phyloP scores from a whole-genome alignment of 1,140 invertebrate genomes.

The Tachypleus tridentatus region DNA sequence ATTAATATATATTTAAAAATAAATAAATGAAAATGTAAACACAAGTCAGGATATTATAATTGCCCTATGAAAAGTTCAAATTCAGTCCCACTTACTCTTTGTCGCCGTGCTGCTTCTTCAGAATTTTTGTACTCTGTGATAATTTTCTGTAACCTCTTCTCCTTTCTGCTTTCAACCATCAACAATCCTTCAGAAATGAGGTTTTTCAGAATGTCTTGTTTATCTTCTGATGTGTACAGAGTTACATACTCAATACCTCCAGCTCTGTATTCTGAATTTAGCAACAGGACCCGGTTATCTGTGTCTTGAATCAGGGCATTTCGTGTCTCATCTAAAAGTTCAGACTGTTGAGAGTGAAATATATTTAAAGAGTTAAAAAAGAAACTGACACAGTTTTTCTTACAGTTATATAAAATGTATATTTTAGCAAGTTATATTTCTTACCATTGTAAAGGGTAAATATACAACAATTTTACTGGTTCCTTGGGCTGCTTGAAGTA shows the following conservation, averaged over 20 bases:
- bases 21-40: too few species aligned
- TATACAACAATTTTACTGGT: too few species aligned
- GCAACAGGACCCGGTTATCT: constrained; percentile 31
- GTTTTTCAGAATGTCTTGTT: constrained; percentile 68
- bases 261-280: constrained; percentile 44
- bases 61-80: constrained; percentile 9
- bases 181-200: constrained; percentile 76
- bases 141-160: constrained; percentile 65
- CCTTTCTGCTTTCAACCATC: constrained; percentile 62
- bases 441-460: too few species aligned
- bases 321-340: constrained; percentile 21
- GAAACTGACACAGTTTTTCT: too few species aligned
- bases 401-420: too few species aligned
- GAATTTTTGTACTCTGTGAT: constrained; percentile 67
- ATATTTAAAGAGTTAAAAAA: not conserved
- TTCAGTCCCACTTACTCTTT: constrained; percentile 38
- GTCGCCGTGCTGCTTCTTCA: constrained; percentile 69
- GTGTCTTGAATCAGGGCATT: constrained; percentile 31
- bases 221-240: constrained; percentile 51
- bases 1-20: constrained; percentile 9
- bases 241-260: constrained; percentile 51
- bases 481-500: too few species aligned
- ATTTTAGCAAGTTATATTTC: too few species aligned
- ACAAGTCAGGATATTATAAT: too few species aligned
- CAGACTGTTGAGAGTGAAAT: constrained; percentile 13